These are phyloP conservation scores for Parazoanthus atlanticus DNA, from an alignment of 92 coral and sea anemone species.

Conservation along the genomic window DNA sequence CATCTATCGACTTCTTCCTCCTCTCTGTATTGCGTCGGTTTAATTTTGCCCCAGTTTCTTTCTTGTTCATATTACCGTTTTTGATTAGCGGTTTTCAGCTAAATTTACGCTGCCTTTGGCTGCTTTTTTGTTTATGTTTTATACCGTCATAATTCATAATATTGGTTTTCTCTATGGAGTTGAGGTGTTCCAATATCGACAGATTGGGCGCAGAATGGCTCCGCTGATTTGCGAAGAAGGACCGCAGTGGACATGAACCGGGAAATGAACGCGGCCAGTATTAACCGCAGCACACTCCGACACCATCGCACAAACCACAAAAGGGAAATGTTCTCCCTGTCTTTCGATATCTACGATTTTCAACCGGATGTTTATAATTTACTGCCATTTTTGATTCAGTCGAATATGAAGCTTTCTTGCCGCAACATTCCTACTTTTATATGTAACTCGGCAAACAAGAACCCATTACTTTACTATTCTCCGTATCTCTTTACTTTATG, in stretches of 20 bases:
- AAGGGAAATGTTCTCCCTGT: not conserved
- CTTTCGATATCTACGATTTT: not conserved
- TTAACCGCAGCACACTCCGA: not conserved
- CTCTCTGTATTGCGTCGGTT: not conserved
- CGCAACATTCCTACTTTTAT: not conserved
- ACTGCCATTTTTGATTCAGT: not conserved
- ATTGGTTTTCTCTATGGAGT: not conserved
- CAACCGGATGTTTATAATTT: not conserved
- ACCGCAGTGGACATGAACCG: not conserved
- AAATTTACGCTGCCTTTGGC: not conserved
- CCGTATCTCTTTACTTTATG: not conserved
- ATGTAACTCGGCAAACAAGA: too few species aligned
- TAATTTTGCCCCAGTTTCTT: not conserved
- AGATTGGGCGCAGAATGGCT: not conserved
- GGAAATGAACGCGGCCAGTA: not conserved
- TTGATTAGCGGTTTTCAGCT: not conserved
- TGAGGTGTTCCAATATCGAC: slow-evolving; percentile 3
- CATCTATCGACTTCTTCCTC: not conserved
- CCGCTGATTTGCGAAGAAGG: not conserved
- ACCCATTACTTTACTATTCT: too few species aligned
- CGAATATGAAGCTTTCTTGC: not conserved
- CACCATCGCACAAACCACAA: not conserved
- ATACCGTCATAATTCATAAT: not conserved
- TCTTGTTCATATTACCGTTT: not conserved
- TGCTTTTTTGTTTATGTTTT: not conserved